Base-by-base conservation (phyloP, 2,113 vertebrate species). In the Syngnathoides biaculeatus region DNA sequence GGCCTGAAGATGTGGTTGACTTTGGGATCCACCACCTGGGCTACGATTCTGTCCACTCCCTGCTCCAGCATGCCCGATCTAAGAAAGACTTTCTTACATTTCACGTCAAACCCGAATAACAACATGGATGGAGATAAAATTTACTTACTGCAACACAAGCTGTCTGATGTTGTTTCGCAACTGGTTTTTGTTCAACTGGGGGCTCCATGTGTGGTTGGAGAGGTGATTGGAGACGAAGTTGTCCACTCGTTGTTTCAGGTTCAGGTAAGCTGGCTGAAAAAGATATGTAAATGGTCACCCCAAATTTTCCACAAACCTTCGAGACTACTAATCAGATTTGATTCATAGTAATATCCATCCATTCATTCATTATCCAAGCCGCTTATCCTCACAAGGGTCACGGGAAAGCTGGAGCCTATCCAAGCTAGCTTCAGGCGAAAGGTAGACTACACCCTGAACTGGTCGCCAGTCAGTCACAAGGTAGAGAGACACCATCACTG, bases 41-140 rank as follows among this genome's bases (percentile, higher is more conserved):
- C 95, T 82, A 99, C 97, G 48, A 99, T 99, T 81, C 98, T 91
- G 87, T 99, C 98, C 72, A 99, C 98, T 63, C 98, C 97, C 79
- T 96, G 96, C 86, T 98, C 97, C 88, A 99, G 86, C 96, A 99
- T 97, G 79, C 97, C 97, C 65, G 98, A 99, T 81, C 98, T 99
- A 83, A 88, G n/a, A 77, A 11, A 74, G 58, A 79, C 27, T 1
- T 22, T 14, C 0, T 0, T 8, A n/a, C 38, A n/a, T 20, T 27
- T 62, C 6, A 17, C 24, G 6, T 63, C 61, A 63, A 2, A 27
- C 26, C 17, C 15, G 55, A 57, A 57, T 14, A 43, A 43, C 42
- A 43, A 26, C 52, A 57, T 27, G 14, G 0, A 73, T 13, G 12
- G 22, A 14, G 20, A 50, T 24, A 40, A 11, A 3, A n/a, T 7